These are phyloP conservation scores for Pelecanus crispus DNA, from an alignment of 2,113 vertebrate species.

Conservation along the genomic window DNA sequence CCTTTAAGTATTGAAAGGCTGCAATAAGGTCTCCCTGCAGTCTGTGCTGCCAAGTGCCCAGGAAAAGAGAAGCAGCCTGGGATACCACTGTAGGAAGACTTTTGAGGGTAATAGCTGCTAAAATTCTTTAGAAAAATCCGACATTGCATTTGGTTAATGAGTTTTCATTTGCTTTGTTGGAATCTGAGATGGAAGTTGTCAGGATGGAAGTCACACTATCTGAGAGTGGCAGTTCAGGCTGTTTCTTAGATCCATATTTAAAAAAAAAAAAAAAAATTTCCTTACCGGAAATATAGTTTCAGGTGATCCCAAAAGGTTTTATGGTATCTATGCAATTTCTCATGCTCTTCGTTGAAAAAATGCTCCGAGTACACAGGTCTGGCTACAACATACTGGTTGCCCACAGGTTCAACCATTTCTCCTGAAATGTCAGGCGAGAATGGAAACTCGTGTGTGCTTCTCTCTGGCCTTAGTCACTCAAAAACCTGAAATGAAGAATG, in stretches of 20 bases:
- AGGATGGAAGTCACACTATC: neutral
- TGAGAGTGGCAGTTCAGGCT: neutral
- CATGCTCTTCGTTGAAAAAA: conserved; percentile 77
- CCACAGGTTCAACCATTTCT: conserved; percentile 78
- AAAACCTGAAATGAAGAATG: conserved; percentile 65
- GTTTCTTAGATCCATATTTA: neutral
- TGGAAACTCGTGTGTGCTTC: neutral
- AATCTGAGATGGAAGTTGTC: neutral
- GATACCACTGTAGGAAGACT: neutral
- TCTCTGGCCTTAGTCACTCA: conserved; percentile 39
- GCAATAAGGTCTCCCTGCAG: neutral
- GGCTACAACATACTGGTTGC: conserved; percentile 81
- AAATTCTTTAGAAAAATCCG: neutral
- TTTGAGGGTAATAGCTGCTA: neutral
- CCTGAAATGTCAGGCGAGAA: neutral
- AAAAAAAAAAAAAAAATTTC: neutral
- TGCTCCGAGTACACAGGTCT: conserved; percentile 87
- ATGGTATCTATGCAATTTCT: conserved; percentile 78
- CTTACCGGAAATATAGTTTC: conserved; percentile 83
- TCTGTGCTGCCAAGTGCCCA: neutral
- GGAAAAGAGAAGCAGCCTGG: neutral
- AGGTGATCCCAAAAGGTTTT: conserved; percentile 83
- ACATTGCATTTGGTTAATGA: neutral
- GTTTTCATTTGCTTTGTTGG: neutral
- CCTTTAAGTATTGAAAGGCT: neutral